Conservation (phyloP, 2,797 vertebrate species). For the Sandelia bainsii region DNA sequence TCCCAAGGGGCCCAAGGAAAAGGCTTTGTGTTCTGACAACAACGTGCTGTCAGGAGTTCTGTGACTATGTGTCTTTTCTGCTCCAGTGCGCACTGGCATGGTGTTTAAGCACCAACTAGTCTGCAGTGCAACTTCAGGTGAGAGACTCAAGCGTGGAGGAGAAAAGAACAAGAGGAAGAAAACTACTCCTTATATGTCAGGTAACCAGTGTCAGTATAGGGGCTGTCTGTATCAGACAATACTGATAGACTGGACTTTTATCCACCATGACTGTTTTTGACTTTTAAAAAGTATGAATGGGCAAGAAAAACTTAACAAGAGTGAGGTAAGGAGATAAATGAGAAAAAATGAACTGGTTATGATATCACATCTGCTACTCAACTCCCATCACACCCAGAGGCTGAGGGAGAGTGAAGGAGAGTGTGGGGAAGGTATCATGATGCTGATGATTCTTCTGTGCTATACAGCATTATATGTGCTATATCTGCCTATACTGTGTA, state of each 20-base stretch:
- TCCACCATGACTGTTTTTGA: neutral
- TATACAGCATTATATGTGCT: neutral
- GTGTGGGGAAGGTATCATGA: neutral
- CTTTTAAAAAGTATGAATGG: slow-evolving; percentile 7
- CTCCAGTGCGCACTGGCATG: slow-evolving; percentile 76
- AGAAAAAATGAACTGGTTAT: slow-evolving; percentile 45
- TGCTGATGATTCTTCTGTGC: neutral
- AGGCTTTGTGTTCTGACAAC: slow-evolving; percentile 84
- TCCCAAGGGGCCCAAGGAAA: slow-evolving; percentile 82
- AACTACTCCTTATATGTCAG: slow-evolving; percentile 25
- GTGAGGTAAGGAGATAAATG: slow-evolving; percentile 40
- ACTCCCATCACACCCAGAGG: neutral
- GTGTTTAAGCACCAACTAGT: slow-evolving; percentile 78
- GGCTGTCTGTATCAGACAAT: slow-evolving; percentile 18
- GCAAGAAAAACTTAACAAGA: neutral
- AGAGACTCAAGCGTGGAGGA: slow-evolving; percentile 68
- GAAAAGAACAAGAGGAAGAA: slow-evolving; percentile 32
- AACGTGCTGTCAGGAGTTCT: slow-evolving; percentile 71
- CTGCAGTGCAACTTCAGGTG: slow-evolving; percentile 75
- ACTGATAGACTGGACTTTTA: slow-evolving; percentile 2
- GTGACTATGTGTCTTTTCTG: slow-evolving; percentile 71
- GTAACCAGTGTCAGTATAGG: slow-evolving; percentile 15
- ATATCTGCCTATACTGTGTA: neutral
- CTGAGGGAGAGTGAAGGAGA: neutral
- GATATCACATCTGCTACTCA: slow-evolving; percentile 18